Conservation (phyloP, 2,888 invertebrate genomes). For the Dryobotodes eremita region DNA sequence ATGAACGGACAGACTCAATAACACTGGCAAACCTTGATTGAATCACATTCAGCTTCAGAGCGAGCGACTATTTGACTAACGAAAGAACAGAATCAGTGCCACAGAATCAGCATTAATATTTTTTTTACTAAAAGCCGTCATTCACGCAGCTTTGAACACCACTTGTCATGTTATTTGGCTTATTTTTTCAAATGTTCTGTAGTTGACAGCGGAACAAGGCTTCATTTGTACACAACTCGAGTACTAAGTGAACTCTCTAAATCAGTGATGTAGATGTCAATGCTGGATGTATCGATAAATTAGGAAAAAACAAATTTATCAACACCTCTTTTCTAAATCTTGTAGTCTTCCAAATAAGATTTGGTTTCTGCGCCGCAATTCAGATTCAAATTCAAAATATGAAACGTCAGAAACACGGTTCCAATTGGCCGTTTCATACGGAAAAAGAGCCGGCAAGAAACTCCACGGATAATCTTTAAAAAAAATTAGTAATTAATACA, state of each 20-base stretch:
- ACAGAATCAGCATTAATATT: not conserved
- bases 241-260: not conserved
- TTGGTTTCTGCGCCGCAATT: not conserved
- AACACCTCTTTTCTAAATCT: not conserved
- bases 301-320: not conserved
- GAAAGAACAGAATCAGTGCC: not conserved
- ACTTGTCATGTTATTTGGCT: conserved; percentile 3
- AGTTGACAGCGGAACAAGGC: conserved; percentile 42
- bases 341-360: not conserved
- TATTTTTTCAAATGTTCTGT: conserved; percentile 47
- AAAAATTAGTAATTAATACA: no score
- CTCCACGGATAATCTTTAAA: no score
- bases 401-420: no score
- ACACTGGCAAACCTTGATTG: not conserved
- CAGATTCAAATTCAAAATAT: no score
- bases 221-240: conserved; percentile 31
- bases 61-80: not conserved
- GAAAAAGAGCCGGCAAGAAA: no score
- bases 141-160: not conserved
- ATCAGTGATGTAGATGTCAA: conserved; percentile 9
- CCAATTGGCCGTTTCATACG: no score
- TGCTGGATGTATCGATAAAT: conserved; percentile 9
- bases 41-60: not conserved
- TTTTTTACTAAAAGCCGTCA: not conserved
- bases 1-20: not conserved